Evolutionary conservation across 2,113 vertebrate species (phyloP).

Genomic region (Microtus montanus): DNA sequence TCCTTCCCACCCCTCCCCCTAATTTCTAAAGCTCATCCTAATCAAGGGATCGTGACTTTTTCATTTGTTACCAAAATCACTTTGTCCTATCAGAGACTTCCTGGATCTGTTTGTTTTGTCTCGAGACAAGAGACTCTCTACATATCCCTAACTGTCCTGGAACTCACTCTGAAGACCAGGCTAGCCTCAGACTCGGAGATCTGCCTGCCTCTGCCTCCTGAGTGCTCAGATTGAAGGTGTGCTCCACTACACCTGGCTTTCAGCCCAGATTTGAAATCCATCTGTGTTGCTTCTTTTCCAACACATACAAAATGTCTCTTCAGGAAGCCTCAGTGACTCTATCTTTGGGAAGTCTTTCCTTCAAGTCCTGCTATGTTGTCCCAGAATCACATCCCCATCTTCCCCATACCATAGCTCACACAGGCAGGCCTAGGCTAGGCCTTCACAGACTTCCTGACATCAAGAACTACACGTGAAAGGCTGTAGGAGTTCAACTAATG

Average conservation of each 20-base stretch:
- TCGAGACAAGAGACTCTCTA: background rate
- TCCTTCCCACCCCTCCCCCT: conserved; percentile 2
- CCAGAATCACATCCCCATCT: background rate
- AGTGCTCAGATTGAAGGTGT: background rate
- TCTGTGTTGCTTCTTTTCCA: conserved; percentile 19
- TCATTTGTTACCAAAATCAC: conserved; percentile 28
- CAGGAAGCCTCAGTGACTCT: background rate
- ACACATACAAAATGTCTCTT: conserved; percentile 45
- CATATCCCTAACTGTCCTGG: background rate
- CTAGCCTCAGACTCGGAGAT: background rate
- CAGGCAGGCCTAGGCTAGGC: background rate
- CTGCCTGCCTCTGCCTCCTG: background rate
- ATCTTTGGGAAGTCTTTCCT: conserved; percentile 23
- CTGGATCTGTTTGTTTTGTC: background rate
- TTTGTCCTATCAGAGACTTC: conserved; percentile 32
- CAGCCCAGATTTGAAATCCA: conserved; percentile 51
- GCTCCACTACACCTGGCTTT: background rate
- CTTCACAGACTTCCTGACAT: background rate
- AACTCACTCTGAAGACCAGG: background rate
- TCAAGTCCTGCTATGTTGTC: background rate
- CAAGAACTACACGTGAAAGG: background rate
- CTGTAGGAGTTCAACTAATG: conserved; percentile 16
- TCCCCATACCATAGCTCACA: background rate
- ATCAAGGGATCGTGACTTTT: conserved; percentile 28
- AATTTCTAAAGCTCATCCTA: conserved; percentile 54